A percentile compares a stretch with the other conserved stretches of the same genome.
phyloP scores from a whole-genome alignment of 2,797 vertebrate species.

The Tadarida brasiliensis region DNA sequence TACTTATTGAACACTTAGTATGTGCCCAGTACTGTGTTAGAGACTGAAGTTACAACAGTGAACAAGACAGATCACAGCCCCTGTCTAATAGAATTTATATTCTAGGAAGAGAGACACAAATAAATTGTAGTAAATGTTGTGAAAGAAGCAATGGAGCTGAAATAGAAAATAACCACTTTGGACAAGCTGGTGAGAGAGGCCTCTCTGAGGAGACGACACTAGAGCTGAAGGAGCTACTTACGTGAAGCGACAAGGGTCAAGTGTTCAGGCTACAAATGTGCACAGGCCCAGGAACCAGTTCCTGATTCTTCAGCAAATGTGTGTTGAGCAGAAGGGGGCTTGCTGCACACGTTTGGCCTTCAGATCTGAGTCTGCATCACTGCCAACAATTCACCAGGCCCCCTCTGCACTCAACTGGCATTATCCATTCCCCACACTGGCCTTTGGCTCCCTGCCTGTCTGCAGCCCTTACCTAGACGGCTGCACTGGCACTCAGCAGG shows the following conservation, averaged over 20 bases:
- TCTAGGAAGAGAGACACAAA: neutral
- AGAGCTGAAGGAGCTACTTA: neutral
- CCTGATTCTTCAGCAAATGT: neutral
- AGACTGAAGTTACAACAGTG: neutral
- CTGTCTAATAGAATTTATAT: neutral
- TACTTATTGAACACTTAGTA: neutral
- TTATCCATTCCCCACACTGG: neutral
- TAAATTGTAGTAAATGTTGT: neutral
- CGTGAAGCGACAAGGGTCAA: neutral
- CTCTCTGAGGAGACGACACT: neutral
- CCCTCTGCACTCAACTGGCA: neutral
- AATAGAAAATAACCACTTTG: neutral
- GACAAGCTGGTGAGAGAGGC: neutral
- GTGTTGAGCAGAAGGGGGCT: neutral
- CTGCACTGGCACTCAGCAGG: too few species aligned
- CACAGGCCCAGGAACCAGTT: neutral
- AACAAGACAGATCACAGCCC: neutral
- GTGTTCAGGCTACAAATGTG: neutral
- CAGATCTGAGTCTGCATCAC: neutral
- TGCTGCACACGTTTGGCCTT: too few species aligned
- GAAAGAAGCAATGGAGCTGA: neutral
- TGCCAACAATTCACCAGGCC: neutral
- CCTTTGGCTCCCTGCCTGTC: neutral
- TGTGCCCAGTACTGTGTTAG: neutral
- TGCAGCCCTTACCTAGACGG: accelerated